These are phyloP conservation scores for Falcaria lacertinaria DNA, from an alignment of 2,888 invertebrate species.

Conservation along the genomic window DNA sequence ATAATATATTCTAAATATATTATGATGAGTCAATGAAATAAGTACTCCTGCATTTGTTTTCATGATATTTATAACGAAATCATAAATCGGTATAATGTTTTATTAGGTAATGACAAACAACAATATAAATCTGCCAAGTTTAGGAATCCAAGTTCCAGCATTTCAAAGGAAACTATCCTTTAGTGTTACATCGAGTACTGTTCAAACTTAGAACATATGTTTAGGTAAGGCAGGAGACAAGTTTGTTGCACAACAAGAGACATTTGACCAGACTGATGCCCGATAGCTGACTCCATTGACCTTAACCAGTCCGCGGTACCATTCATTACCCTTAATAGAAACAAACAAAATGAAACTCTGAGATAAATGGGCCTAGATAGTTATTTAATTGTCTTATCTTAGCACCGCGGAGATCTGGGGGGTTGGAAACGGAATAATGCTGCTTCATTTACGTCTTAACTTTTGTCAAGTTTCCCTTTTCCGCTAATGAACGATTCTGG, in stretches of 20 bases:
- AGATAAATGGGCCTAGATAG: slow-evolving; percentile 70
- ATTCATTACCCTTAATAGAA: slow-evolving; percentile 73
- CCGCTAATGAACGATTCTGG: slow-evolving; percentile 66
- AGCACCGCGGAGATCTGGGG: slow-evolving; percentile 27
- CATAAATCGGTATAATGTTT: too few species aligned
- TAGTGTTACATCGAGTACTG: neutral
- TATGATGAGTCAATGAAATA: too few species aligned
- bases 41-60: too few species aligned
- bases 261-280: slow-evolving; percentile 45
- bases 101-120: too few species aligned
- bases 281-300: slow-evolving; percentile 71
- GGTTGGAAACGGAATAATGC: slow-evolving; percentile 47
- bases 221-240: too few species aligned
- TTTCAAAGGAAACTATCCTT: neutral
- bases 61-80: too few species aligned
- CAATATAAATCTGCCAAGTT: too few species aligned
- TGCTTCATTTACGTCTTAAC: slow-evolving; percentile 67
- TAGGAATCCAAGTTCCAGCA: too few species aligned
- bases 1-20: too few species aligned
- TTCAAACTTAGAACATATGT: too few species aligned
- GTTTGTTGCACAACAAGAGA: slow-evolving; percentile 25
- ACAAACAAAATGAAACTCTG: slow-evolving; percentile 69
- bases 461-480: slow-evolving; percentile 65
- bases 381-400: slow-evolving; percentile 73
- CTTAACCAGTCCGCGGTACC: slow-evolving; percentile 54